These are phyloP conservation scores for Cladopsammia gracilis DNA, from an alignment of 64 coral and sea anemone genomes.

Conservation along the genomic window DNA sequence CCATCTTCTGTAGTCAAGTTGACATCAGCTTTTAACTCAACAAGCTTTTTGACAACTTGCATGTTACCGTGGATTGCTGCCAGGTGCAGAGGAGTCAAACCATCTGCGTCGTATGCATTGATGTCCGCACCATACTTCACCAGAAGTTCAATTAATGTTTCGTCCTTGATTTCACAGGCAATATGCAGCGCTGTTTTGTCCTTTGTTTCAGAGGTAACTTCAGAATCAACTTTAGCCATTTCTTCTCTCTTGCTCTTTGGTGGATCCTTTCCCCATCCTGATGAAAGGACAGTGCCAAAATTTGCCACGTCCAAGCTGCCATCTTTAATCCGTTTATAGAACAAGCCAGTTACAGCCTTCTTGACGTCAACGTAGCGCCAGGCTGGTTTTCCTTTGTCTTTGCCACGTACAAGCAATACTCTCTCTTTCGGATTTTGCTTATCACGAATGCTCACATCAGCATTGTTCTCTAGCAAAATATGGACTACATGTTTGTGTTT, in stretches of 20 bases:
- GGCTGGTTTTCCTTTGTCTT: background rate
- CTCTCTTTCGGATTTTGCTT: background rate
- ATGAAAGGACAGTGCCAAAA: slow-evolving; percentile 1
- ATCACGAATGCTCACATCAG: background rate
- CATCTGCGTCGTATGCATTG: slow-evolving; percentile 12
- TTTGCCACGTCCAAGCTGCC: background rate
- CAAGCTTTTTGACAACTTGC: slow-evolving; percentile 4
- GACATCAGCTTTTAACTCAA: slow-evolving; percentile 3
- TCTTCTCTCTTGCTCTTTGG: background rate
- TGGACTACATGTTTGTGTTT: background rate
- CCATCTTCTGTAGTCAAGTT: slow-evolving; percentile 5
- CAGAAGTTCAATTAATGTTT: background rate
- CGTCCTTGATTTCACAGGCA: background rate
- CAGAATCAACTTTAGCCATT: background rate
- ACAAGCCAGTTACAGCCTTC: slow-evolving; percentile 2
- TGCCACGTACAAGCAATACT: background rate
- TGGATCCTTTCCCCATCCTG: slow-evolving; percentile 1
- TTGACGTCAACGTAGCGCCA: slow-evolving; percentile 9
- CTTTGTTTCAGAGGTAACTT: background rate
- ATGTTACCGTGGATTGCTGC: slow-evolving; percentile 20
- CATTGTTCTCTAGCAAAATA: slow-evolving; percentile 4
- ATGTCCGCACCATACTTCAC: background rate
- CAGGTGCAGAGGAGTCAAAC: slow-evolving; percentile 15
- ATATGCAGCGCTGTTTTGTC: background rate
- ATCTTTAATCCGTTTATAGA: background rate